Evolutionary conservation across 2,888 invertebrate genomes (phyloP).

Genomic region (Caenorhabditis sinica): DNA sequence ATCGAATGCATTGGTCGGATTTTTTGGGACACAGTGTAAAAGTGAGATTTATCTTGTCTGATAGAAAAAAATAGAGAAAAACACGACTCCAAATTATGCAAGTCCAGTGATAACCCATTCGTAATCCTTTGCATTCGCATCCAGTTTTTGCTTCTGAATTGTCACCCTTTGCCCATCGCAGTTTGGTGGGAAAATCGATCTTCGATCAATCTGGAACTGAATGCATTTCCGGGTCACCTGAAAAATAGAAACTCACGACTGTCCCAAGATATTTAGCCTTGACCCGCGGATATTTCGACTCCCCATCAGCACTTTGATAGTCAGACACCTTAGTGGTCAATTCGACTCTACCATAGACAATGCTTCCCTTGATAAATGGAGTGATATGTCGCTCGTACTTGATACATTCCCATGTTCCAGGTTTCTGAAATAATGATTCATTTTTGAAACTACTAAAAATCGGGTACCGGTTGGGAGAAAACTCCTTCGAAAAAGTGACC

Average conservation of each 20-base stretch:
- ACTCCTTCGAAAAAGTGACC: conserved; percentile 34
- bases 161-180: background rate
- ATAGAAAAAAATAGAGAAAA: background rate
- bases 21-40: conserved; percentile 43
- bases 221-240: background rate
- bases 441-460: background rate
- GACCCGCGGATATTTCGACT: background rate
- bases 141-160: background rate
- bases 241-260: conserved; percentile 1
- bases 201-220: background rate
- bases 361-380: background rate
- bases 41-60: conserved; percentile 16
- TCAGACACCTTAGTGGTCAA: background rate
- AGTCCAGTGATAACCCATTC: conserved; percentile 20
- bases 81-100: background rate
- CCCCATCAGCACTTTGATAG: background rate
- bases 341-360: conserved; percentile 14
- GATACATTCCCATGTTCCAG: background rate
- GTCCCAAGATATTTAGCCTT: background rate
- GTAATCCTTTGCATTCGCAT: background rate
- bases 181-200: background rate
- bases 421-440: background rate
- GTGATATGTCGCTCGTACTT: background rate
- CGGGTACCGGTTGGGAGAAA: background rate
- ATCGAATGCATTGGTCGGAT: conserved; percentile 15